Evolutionary conservation across 2,888 invertebrate species (phyloP), one percentile per base, ranked within the genome.

Genomic region (Nomada hirtipes): DNA sequence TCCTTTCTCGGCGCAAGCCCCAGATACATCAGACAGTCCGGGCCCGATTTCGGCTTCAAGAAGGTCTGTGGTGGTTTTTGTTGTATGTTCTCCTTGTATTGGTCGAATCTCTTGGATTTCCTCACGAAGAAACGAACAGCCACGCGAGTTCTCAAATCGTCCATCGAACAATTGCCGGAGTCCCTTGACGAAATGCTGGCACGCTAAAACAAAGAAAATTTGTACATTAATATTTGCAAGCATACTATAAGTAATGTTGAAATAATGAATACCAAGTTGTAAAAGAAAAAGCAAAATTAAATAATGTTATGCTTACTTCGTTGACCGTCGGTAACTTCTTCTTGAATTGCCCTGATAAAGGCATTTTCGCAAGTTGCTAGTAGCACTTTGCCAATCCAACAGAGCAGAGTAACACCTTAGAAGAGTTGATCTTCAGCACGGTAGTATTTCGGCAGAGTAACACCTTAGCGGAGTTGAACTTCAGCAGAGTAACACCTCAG

Each of bases 41-140:
- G 50, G 9, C 11, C 0, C 1, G 60, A 1, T 10, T 65, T 18
- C 7, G 7, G 47, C 23, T 26, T 61, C 15, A 9, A 2, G 1
- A 36, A 4, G 15, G 29, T 26, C 36, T 4, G 26, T 11, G 13
- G 42, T 9, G 11, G 7, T 1, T 26, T 57, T 0, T 23, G 29
- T 23, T 72, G 9, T 13, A 15, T 7, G 4, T 53, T 60, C 9
- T 61, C 18, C 10, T 60, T 59, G 13, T 13, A 0, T 0, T 20
- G 1, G 9, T 73, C 57, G 71, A 79, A 79, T 20, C 70, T 64
- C 50, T 76, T 83, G 18, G 83, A 63, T 42, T 63, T 83, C 52
- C 63, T 73, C 29, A 83, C 0, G 0, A 83, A 61, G 20, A 57
- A 80, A 13, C 83, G 83, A 4, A 83, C 57, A 0, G 79, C 79